phyloP scores from a whole-genome alignment of 2,888 invertebrate genomes.

The Leucoma salicis region DNA sequence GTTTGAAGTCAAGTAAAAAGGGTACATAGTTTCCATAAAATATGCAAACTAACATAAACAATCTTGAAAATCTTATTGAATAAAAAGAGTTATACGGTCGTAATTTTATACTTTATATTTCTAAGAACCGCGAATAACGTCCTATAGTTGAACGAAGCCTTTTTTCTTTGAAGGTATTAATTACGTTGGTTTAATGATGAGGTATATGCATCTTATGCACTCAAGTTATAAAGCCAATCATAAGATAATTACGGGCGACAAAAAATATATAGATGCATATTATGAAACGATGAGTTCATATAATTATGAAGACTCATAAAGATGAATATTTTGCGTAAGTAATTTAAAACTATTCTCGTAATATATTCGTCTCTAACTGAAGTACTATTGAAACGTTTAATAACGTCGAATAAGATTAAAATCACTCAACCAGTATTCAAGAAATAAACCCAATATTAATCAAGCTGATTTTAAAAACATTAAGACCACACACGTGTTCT shows the following conservation, averaged over 20 bases:
- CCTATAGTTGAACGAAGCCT: constrained; percentile 50
- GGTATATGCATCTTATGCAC: constrained; percentile 61
- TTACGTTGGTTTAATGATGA: constrained; percentile 61
- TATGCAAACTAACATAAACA: neutral
- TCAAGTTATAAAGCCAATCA: constrained; percentile 56
- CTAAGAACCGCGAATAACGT: constrained; percentile 45
- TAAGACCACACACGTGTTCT: no score
- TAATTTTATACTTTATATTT: constrained; percentile 43
- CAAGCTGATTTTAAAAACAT: no score
- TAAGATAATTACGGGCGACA: constrained; percentile 50
- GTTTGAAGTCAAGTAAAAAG: no score
- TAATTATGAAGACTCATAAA: no score
- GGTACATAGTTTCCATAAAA: neutral
- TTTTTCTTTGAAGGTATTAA: constrained; percentile 58
- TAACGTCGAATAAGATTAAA: no score
- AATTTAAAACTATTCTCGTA: no score
- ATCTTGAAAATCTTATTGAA: neutral
- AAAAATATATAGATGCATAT: constrained; percentile 47
- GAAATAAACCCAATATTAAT: no score
- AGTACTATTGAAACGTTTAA: no score
- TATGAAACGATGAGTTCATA: constrained; percentile 42
- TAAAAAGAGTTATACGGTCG: constrained; percentile 13
- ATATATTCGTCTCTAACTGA: no score
- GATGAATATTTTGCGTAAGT: no score
- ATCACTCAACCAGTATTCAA: no score